Evolutionary conservation across 2,113 vertebrate species (phyloP).

Genomic region (Arenaria interpres): DNA sequence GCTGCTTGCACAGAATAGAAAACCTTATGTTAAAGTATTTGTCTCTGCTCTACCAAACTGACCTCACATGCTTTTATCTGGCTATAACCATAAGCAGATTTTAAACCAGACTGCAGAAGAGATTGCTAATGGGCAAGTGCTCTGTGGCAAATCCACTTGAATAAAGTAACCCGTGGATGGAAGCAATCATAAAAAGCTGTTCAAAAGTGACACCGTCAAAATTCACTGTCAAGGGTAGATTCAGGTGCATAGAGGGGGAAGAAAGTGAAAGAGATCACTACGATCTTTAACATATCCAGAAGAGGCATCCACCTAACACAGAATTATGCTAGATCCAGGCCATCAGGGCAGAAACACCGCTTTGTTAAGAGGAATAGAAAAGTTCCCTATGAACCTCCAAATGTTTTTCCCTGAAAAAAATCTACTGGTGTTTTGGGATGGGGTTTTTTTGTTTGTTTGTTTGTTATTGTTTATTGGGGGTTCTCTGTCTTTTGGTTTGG

Average conservation of each 20-base stretch:
- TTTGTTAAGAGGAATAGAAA: neutral
- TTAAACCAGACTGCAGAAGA: conserved; percentile 14
- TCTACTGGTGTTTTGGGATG: neutral
- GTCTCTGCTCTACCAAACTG: conserved; percentile 36
- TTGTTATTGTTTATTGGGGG: neutral
- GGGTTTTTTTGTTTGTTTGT: neutral
- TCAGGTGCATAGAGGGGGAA: neutral
- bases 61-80: conserved; percentile 48
- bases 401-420: neutral
- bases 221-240: neutral
- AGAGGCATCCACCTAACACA: neutral
- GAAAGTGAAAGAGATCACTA: neutral
- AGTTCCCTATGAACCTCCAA: neutral
- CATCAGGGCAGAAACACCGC: neutral
- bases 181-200: conserved; percentile 7
- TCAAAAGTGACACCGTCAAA: neutral
- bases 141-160: conserved; percentile 16
- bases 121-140: conserved; percentile 31
- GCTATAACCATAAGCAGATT: conserved; percentile 63
- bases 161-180: conserved; percentile 5
- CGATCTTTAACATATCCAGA: neutral
- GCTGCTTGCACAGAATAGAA: conserved; percentile 48
- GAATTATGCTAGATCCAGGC: fast-evolving
- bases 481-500: neutral
- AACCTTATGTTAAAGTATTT: conserved; percentile 58